Evolutionary conservation across 2,113 vertebrate genomes (phyloP).

Genomic region (Salvator merianae): DNA sequence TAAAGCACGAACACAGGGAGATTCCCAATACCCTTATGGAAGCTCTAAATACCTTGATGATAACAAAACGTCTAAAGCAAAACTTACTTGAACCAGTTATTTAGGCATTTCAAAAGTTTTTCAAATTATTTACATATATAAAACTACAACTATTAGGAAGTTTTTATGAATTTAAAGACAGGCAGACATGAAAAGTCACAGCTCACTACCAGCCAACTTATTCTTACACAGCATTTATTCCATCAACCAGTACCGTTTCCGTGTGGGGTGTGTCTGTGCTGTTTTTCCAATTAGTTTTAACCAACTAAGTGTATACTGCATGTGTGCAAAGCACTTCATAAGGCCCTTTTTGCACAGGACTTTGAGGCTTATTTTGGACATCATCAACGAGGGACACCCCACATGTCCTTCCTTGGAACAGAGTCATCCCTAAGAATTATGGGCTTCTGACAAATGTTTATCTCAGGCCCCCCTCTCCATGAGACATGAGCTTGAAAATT

Average conservation of each 20-base stretch:
- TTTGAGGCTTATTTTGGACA: no score
- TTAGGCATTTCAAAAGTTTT: background rate
- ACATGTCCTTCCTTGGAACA: no score
- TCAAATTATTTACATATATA: slow-evolving; percentile 1
- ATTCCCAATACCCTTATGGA: background rate
- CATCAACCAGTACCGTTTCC: background rate
- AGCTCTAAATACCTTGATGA: background rate
- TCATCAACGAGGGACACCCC: no score
- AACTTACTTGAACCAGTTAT: background rate
- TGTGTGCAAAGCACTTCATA: no score
- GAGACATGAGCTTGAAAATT: no score
- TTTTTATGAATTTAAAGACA: slow-evolving; percentile 49
- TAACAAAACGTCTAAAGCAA: background rate
- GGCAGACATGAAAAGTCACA: slow-evolving; percentile 16
- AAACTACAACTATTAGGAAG: background rate
- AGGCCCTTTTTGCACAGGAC: no score
- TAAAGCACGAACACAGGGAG: background rate
- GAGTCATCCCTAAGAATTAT: no score
- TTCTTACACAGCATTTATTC: background rate
- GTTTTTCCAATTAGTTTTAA: background rate
- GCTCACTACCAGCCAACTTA: background rate
- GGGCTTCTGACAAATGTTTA: no score
- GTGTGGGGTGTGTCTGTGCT: no score
- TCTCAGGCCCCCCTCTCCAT: no score
- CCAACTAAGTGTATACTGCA: background rate